Conservation (phyloP, 1,140 invertebrate species). For the Hormaphis cornu region DNA sequence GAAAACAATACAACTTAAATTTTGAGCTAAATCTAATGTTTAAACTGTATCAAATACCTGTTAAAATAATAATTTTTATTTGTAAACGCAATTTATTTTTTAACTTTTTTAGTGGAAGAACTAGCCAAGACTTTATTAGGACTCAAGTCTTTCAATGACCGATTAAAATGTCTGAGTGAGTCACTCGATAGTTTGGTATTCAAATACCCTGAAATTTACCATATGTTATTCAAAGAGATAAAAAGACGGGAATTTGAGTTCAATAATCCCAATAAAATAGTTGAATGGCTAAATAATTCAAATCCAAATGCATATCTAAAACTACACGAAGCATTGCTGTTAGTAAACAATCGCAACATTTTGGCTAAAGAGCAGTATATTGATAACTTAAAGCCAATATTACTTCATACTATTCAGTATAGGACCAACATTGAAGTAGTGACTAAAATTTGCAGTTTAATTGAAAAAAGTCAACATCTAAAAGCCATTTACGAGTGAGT, state of each 20-base stretch:
- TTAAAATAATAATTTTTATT: no score
- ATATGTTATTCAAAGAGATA: neutral
- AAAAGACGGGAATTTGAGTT: neutral
- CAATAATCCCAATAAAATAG: constrained; percentile 15
- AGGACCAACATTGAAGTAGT: neutral
- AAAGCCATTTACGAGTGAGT: neutral
- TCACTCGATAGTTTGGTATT: neutral
- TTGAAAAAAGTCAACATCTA: neutral
- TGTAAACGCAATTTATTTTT: no score
- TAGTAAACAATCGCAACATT: neutral
- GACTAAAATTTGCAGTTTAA: neutral
- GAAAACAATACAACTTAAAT: no score
- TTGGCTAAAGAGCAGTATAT: neutral
- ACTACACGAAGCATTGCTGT: constrained; percentile 1
- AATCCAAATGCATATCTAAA: neutral
- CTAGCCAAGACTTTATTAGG: neutral
- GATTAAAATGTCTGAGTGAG: neutral
- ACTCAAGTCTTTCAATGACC: neutral
- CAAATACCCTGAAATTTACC: neutral
- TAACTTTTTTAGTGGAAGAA: constrained; percentile 1
- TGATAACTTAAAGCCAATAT: neutral
- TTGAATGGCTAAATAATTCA: neutral
- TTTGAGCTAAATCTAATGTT: no score
- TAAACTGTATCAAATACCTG: no score
- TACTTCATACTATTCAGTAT: neutral